Evolutionary conservation across 1,140 invertebrate genomes (phyloP), one percentile per base, ranked within the genome.

Genomic region (Luehdorfia chinensis): DNA sequence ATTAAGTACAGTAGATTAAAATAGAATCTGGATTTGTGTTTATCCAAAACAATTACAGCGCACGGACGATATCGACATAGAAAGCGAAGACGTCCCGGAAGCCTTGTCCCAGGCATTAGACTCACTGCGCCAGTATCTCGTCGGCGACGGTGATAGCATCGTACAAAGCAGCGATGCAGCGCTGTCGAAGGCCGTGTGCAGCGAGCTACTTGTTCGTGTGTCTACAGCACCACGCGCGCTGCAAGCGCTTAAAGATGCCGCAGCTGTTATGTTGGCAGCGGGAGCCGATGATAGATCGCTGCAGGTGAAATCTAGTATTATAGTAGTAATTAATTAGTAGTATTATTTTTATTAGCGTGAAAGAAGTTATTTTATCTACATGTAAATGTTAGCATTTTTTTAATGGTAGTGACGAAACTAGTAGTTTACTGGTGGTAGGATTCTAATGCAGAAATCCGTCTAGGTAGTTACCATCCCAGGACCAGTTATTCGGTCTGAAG

Each of bases 1-100:
- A n/a, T n/a, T n/a, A n/a, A n/a, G n/a, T n/a, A n/a, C n/a, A n/a
- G n/a, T n/a, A n/a, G n/a, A n/a, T n/a, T n/a, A n/a, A n/a, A n/a
- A n/a, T n/a, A n/a, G n/a, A n/a, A n/a, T n/a, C n/a, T n/a, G n/a
- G n/a, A n/a, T n/a, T n/a, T n/a, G n/a, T n/a, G n/a, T n/a, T n/a
- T n/a, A n/a, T n/a, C n/a, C n/a, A n/a, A 11, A 4, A 34, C 7
- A 18, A 18, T 18, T 53, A 21, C 46, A 85, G 81, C 77, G 81
- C 4, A 64, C 65, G n/a, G 81, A 85, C 52, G 73, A 73, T 4
- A 55, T 81, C 2, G 70, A 85, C 18, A 72, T 80, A 1, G 77
- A 75, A 28, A 80, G 72, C 37, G 79, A 81, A 49, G 75, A 80
- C 1, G 50, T 69, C 2, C 75, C 77, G 5, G 81, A 85, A 59